Percentiles rank a stretch among this genome's conserved stretches.
Conservation (phyloP, 2,113 vertebrate genomes). For the Donacobius atricapilla region DNA sequence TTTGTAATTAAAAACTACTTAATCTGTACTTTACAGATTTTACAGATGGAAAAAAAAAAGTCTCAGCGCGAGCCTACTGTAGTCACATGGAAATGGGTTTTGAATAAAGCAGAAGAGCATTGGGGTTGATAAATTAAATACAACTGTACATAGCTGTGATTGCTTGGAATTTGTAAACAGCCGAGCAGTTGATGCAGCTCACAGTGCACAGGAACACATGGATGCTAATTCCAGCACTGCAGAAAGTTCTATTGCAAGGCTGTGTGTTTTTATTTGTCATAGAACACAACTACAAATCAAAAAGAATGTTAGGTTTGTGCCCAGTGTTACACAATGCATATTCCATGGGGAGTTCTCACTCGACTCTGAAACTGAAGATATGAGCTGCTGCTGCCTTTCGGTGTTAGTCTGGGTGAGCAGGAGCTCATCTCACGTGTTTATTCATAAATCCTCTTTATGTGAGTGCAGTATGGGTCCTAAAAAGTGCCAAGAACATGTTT, state of each 20-base stretch:
- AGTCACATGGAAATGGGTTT: neutral
- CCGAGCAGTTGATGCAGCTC: neutral
- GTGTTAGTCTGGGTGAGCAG: neutral
- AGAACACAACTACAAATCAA: neutral
- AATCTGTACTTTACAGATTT: neutral
- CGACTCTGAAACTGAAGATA: neutral
- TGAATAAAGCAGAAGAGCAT: neutral
- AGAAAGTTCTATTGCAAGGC: neutral
- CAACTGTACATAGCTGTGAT: neutral
- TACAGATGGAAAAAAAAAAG: neutral
- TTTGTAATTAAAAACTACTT: slow-evolving; percentile 37
- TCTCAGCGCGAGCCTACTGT: neutral
- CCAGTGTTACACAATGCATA: neutral
- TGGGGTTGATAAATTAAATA: neutral
- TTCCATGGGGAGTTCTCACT: neutral
- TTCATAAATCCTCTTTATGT: slow-evolving; percentile 9
- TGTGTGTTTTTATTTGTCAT: neutral
- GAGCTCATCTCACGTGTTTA: neutral
- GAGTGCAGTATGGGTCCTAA: neutral
- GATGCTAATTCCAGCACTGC: neutral
- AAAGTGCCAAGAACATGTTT: neutral
- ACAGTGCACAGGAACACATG: neutral
- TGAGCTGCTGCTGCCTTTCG: neutral
- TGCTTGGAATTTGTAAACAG: neutral
- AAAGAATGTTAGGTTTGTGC: neutral